phyloP scores from a whole-genome alignment of 1,140 invertebrate species.

The Agrypnia vestita region DNA sequence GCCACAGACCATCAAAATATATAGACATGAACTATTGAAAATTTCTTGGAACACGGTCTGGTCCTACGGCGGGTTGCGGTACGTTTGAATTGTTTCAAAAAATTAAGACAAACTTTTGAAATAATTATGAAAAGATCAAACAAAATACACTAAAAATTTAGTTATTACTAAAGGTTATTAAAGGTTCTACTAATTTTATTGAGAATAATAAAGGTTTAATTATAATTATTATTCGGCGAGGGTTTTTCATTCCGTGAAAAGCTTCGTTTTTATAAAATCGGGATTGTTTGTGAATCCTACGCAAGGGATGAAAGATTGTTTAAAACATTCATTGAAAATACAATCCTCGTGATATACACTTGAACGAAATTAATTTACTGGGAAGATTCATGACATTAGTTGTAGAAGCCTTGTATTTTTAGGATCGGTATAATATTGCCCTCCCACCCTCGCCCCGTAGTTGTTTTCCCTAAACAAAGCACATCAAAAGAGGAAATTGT shows the following conservation, averaged over 20 bases:
- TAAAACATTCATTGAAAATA: constrained; percentile 13
- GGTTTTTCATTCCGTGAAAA: not conserved
- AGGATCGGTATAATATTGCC: constrained; percentile 34
- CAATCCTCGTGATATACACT: not conserved
- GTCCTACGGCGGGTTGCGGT: too few relatives aligned
- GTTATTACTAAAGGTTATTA: too few relatives aligned
- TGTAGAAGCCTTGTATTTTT: constrained; percentile 37
- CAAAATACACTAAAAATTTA: too few relatives aligned
- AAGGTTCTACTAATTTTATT: too few relatives aligned
- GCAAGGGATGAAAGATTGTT: not conserved
- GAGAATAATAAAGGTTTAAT: too few relatives aligned
- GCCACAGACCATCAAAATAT: too few relatives aligned
- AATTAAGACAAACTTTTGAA: too few relatives aligned
- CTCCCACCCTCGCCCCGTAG: not conserved
- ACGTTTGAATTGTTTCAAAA: too few relatives aligned
- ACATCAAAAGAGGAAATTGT: constrained; percentile 40
- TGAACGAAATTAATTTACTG: constrained; percentile 13
- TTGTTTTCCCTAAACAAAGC: constrained; percentile 34
- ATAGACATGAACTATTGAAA: too few relatives aligned
- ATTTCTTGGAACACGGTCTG: too few relatives aligned
- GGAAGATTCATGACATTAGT: constrained; percentile 25
- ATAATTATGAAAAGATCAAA: too few relatives aligned
- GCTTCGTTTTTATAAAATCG: not conserved
- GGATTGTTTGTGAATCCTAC: not conserved
- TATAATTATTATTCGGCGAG: not conserved